Conservation (phyloP, 64 coral and sea anemone species). For the Orbicella faveolata region DNA sequence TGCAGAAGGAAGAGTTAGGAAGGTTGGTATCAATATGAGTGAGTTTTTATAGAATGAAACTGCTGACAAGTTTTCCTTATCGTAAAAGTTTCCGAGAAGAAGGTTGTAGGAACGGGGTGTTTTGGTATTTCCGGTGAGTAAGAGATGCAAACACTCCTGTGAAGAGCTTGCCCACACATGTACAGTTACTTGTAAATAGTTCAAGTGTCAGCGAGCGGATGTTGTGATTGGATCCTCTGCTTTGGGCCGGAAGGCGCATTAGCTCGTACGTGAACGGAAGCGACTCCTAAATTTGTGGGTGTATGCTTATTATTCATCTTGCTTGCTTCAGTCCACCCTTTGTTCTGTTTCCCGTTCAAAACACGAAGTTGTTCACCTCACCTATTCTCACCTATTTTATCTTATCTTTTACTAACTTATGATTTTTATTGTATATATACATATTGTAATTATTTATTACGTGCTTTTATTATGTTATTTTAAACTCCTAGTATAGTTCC, state of each 20-base stretch:
- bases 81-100: background rate
- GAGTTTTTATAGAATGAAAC: background rate
- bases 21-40: slow-evolving; percentile 30
- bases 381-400: too few relatives aligned
- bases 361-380: too few relatives aligned
- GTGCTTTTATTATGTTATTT: too few relatives aligned
- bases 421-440: too few relatives aligned
- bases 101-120: background rate
- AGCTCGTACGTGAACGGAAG: slow-evolving; percentile 1
- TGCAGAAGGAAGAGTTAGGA: slow-evolving; percentile 88
- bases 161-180: background rate
- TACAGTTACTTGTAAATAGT: background rate
- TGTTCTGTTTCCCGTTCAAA: too few relatives aligned
- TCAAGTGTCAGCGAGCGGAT: background rate
- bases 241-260: background rate
- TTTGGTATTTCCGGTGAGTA: slow-evolving; percentile 19
- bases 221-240: background rate
- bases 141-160: background rate
- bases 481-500: too few relatives aligned
- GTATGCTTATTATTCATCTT: background rate
- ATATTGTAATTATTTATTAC: too few relatives aligned
- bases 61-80: background rate
- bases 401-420: too few relatives aligned
- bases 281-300: too few relatives aligned
- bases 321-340: too few relatives aligned